Evolutionary conservation across 2,797 vertebrate genomes (phyloP), one percentile per base, ranked within the genome.

Genomic region (Bucorvus abyssinicus): DNA sequence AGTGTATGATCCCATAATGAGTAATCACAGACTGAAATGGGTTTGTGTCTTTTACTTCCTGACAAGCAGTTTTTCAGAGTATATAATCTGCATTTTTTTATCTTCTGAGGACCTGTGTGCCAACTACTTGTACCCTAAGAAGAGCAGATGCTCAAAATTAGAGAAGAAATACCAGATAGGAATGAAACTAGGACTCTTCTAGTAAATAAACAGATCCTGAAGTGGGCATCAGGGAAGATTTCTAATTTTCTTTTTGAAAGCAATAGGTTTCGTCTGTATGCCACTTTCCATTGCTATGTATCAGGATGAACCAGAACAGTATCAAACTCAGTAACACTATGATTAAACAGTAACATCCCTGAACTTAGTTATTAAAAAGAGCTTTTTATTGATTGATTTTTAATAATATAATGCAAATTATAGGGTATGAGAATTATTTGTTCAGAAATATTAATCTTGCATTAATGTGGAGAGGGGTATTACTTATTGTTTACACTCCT

Each of bases 161-260:
- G 23, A 81, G 53, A 63, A 85, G 79, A 91, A 92, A 92, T 77
- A 87, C 8, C 49, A 83, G 20, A 57, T 73, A 55, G 59, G 55
- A 93, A 42, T 49, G 71, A 86, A 69, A 86, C 74, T 53, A 73
- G 60, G 36, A 42, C 18, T 92, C 61, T 95, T 76, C 55, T 44
- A 10, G 27, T 40, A 93, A 96, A 96, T 80, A 94, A 87, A 89
- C 57, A 92, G 63, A 68, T 21, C 27, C 53, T 89, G 79, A 95
- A 96, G 91, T 90, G 40, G 44, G 69, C 79, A 93, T 73, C 91
- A 67, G 76, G 82, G 95, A 91, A 29, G 3, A 76, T 84, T 92
- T 94, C 84, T 94, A 81, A 94, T 97, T 96, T 95, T 89, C 82
- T 75, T 91, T 80, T 61, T 93, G 85, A 90, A 94, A 82, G 78